Base-by-base conservation (phyloP, 2,888 invertebrate species). In the Blastobasis lacticolella region DNA sequence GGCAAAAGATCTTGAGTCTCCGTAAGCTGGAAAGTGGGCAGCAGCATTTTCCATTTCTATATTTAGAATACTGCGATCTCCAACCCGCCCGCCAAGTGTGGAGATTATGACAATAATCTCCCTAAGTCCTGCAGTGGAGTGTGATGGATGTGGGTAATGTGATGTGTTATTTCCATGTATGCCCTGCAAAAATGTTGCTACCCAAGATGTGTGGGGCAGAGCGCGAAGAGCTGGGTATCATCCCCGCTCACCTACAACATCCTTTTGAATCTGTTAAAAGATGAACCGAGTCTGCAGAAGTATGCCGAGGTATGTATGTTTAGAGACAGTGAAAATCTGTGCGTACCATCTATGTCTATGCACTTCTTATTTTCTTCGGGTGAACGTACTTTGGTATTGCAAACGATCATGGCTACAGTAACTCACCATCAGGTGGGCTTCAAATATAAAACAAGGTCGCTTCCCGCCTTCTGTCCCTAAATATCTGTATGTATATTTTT, bases 241-340 rank as follows among this genome's bases (percentile, higher is more conserved):
- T 64, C 62, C 5, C 63, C 62, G 0, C 51, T 66, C 5, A 61
- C 60, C 8, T 50, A 56, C 36, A 62, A 62, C 45, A 5, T 58
- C 4, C 55, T 66, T 0, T 7, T 48, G 38, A 37, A 43, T 6
- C 23, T 45, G 7, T 38, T 49, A 9, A 49, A 8, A 41, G 23
- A 10, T 10, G 10, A 10, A 41, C 41, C n/a, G 1, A n/a, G n/a
- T 7, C 41, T n/a, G 23, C 23, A 23, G 23, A 48, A 48, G 9
- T 49, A 44, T 49, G 37, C 37, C 6, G 37, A 49, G 44, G 44
- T 49, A 36, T 38, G 49, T 42, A 40, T 6, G 41, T 6, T 8
- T 9, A 40, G 41, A 8, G 41, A 9, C 6, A 3, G 41, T 40
- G 4, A 40, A 40, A 40, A 40, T 1, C 41, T 40, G 41, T 8